phyloP scores from a whole-genome alignment of 2,797 vertebrate genomes.

The Bovichtus diacanthus region DNA sequence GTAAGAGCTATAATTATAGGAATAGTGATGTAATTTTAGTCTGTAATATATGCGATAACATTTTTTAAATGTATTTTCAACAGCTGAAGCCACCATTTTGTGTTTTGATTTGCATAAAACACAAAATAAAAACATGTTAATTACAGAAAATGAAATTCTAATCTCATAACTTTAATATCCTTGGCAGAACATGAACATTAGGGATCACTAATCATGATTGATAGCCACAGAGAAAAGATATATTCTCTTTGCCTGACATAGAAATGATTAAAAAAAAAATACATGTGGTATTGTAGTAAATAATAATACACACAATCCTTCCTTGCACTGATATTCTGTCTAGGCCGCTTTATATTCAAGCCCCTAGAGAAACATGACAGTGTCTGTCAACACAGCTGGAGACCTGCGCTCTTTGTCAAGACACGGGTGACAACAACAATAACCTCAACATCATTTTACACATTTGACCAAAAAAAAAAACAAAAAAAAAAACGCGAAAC shows the following conservation, averaged over 20 bases:
- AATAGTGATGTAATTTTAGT: constrained; percentile 8
- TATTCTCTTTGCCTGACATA: background rate
- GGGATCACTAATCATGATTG: constrained; percentile 11
- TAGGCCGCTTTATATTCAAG: constrained; percentile 47
- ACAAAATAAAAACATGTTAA: background rate
- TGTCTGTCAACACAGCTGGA: constrained; percentile 78
- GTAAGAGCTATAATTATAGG: background rate
- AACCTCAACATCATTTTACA: constrained; percentile 54
- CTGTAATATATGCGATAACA: background rate
- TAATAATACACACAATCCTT: constrained; percentile 34
- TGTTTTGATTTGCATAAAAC: constrained; percentile 9
- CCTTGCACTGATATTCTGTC: constrained; percentile 33
- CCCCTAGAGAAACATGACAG: constrained; percentile 67
- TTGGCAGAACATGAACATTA: background rate
- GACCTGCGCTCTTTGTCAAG: constrained; percentile 75
- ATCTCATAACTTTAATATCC: constrained; percentile 35
- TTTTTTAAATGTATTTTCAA: background rate
- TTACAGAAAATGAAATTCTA: background rate
- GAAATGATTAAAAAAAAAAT: background rate
- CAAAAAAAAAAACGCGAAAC: constrained; percentile 7
- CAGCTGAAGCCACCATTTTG: background rate
- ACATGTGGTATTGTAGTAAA: constrained; percentile 16
- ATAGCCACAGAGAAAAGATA: background rate
- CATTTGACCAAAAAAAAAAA: constrained; percentile 17
- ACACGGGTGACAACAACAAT: constrained; percentile 71